Base-by-base conservation (phyloP, 2,113 vertebrate species). In the Podilymbus podiceps region DNA sequence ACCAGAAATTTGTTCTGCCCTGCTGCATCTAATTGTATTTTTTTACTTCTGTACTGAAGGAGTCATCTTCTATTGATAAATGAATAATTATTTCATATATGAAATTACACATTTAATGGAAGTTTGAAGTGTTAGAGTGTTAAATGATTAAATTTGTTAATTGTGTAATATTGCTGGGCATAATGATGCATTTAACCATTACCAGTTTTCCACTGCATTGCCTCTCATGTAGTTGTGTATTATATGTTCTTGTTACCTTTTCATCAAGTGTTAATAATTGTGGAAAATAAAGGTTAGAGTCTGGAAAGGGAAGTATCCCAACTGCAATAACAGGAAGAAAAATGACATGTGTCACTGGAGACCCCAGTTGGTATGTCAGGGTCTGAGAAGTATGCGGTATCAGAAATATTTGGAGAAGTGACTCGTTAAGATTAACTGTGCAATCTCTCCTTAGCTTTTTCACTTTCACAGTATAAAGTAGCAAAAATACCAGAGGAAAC, bases 121-220 rank as follows among this genome's bases (percentile, higher is more conserved):
- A 97, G 88, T 93, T 81, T 96, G 78, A 85, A 92, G 85, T 84
- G 79, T 85, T 94, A 38, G 44, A 84, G 50, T 76, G 73, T 91
- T 94, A 92, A 97, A 93, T 94, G 91, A 97, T 94, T 93, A 88
- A 78, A 97, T 97, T 91, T 95, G 81, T 88, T 97, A 94, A 96
- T 95, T 96, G 73, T 93, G 59, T 90, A 42, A 56, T 71, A 90
- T 93, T 96, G 66, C 75, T 68, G 78, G 56, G 80, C 91, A 87
- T 85, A 80, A 95, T 74, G 67, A 96, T 94, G 82, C 94, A 79
- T 94, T 92, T 92, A 90, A 60, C 93, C 93, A 95, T 90, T 95
- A 78, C 63, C 67, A 46, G 77, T 86, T 96, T 97, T 94, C 88
- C 85, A 85, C 50, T 79, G 80, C 60, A 74, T 80, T 94, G 89